phyloP scores from a whole-genome alignment of 2,888 invertebrate genomes.

The Drosophila affinis region DNA sequence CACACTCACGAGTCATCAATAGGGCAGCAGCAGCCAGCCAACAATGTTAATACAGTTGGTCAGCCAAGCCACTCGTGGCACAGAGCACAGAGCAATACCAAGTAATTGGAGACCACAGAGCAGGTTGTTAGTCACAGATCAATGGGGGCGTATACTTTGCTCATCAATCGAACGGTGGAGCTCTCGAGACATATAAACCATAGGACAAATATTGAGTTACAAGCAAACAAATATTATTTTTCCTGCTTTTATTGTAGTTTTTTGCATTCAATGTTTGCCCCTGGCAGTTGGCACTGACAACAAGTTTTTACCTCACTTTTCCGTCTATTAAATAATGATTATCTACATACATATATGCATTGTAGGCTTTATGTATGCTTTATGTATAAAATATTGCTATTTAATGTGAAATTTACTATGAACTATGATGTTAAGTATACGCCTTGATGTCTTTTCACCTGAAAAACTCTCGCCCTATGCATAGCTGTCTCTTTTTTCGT shows the following conservation, averaged over 20 bases:
- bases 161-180: conserved; percentile 6
- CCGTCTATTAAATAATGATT: neutral
- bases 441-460: too few species aligned
- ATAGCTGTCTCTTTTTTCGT: neutral
- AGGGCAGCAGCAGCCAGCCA: neutral
- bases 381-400: neutral
- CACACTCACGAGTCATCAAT: conserved; percentile 54
- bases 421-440: neutral
- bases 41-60: conserved; percentile 64
- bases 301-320: conserved; percentile 23
- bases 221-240: conserved; percentile 64
- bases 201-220: conserved; percentile 63
- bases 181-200: conserved; percentile 1
- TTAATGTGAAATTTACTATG: neutral
- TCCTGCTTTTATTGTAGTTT: conserved; percentile 17
- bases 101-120: conserved; percentile 4
- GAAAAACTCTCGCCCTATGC: neutral
- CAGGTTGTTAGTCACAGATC: conserved; percentile 17
- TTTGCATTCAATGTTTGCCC: conserved; percentile 10
- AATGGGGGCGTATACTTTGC: conserved; percentile 5
- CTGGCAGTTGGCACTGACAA: conserved; percentile 25
- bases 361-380: neutral
- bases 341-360: neutral
- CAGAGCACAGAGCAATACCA: conserved; percentile 1
- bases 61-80: conserved; percentile 7